Evolutionary conservation across 2,797 vertebrate species (phyloP).

Genomic region (Gymnocypris eckloni): DNA sequence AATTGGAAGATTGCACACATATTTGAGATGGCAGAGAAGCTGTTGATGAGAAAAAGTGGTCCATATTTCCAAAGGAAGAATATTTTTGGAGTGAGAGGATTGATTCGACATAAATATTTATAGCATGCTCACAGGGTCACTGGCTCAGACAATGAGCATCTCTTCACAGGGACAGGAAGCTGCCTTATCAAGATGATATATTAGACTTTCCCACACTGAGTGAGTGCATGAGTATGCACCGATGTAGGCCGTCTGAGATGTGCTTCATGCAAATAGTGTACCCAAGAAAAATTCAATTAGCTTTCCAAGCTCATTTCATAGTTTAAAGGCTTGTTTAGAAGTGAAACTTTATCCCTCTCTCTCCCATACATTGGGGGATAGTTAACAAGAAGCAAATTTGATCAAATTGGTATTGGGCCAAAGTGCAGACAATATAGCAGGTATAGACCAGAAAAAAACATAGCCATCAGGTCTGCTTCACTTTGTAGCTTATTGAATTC

Average conservation of each 20-base stretch:
- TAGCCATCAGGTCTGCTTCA: neutral
- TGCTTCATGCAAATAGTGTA: neutral
- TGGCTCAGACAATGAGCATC: constrained; percentile 39
- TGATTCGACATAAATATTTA: constrained; percentile 48
- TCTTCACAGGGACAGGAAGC: constrained; percentile 64
- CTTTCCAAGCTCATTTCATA: neutral
- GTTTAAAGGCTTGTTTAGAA: neutral
- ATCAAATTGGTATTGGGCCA: neutral
- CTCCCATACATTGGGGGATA: neutral
- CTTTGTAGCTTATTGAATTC: neutral
- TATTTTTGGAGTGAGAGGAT: constrained; percentile 36
- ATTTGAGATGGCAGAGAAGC: neutral
- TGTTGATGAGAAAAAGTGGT: constrained; percentile 1
- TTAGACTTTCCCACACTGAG: constrained; percentile 70
- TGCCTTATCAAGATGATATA: constrained; percentile 63
- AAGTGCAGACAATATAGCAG: neutral
- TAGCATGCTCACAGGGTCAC: constrained; percentile 4
- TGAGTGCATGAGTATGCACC: neutral
- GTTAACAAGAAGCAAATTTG: neutral
- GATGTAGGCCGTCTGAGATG: neutral
- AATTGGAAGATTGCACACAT: neutral
- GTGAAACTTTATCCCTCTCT: neutral
- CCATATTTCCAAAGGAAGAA: neutral
- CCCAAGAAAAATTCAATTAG: neutral
- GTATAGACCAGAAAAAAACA: neutral